These are phyloP conservation scores for Protosalanx chinensis DNA, from an alignment of 2,797 vertebrate species.

Conservation along the genomic window DNA sequence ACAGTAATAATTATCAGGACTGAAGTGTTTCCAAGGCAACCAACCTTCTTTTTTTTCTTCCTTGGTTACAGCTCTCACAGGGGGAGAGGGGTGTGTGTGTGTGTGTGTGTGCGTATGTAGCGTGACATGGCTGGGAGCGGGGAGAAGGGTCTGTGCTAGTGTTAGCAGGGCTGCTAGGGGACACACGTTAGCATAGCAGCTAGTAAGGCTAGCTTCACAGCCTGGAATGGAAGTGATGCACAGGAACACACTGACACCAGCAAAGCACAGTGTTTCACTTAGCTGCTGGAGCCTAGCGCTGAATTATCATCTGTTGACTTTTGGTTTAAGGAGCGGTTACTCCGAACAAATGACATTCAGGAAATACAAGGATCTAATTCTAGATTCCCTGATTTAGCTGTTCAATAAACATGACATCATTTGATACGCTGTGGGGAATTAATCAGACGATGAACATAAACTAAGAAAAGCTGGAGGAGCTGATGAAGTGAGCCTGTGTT, in stretches of 20 bases:
- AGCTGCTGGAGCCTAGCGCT: neutral
- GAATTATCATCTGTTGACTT: neutral
- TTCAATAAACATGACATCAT: slow-evolving; percentile 1
- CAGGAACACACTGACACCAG: neutral
- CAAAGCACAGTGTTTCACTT: neutral
- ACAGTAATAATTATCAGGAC: slow-evolving; percentile 98
- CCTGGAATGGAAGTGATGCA: neutral
- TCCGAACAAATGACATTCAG: neutral
- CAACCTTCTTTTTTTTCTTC: slow-evolving; percentile 69
- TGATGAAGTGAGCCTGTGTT: neutral
- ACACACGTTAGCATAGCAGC: slow-evolving; percentile 51
- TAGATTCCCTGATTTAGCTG: neutral
- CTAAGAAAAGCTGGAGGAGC: too few relatives aligned
- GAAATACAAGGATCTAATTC: neutral
- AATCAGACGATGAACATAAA: neutral
- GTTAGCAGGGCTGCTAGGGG: slow-evolving; percentile 48
- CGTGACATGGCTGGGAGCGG: slow-evolving; percentile 84
- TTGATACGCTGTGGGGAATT: neutral
- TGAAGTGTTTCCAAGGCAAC: slow-evolving; percentile 98
- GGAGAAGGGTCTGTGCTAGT: slow-evolving; percentile 69
- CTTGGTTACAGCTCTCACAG: slow-evolving; percentile 60
- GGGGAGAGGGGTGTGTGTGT: slow-evolving; percentile 33
- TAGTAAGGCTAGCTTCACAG: slow-evolving; percentile 5
- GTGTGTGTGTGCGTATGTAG: slow-evolving; percentile 77
- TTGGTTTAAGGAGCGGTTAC: neutral